These are phyloP conservation scores for Aporrectodea caliginosa DNA, from an alignment of 1,140 invertebrate species.

Conservation along the genomic window DNA sequence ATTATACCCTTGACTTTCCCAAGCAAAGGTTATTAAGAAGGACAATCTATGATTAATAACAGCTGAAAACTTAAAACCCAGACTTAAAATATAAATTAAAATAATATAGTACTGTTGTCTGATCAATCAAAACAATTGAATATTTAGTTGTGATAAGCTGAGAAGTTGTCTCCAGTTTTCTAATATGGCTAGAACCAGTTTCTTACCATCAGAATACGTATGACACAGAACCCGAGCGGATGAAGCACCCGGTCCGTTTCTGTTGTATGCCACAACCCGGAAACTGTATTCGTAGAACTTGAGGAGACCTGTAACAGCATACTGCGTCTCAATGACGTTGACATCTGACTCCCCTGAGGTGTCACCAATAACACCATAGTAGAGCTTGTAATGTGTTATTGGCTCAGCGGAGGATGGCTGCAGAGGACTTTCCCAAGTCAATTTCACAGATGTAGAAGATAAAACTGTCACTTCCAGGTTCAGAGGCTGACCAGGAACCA, in stretches of 20 bases:
- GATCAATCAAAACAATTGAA: too few relatives aligned
- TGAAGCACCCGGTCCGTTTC: constrained; percentile 73
- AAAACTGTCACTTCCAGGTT: constrained; percentile 66
- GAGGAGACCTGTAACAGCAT: constrained; percentile 64
- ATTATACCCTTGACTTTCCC: too few relatives aligned
- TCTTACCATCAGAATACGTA: constrained; percentile 68
- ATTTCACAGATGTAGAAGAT: constrained; percentile 65
- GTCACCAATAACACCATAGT: constrained; percentile 67
- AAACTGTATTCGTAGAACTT: constrained; percentile 77
- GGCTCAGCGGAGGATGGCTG: constrained; percentile 43
- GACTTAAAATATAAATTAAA: too few relatives aligned
- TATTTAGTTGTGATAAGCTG: too few relatives aligned
- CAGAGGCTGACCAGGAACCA: constrained; percentile 71
- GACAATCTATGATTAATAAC: too few relatives aligned
- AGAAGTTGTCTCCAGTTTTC: too few relatives aligned
- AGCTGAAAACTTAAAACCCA: too few relatives aligned
- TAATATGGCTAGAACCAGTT: constrained; percentile 22
- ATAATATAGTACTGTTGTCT: too few relatives aligned
- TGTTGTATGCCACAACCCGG: constrained; percentile 75
- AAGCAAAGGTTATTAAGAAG: too few relatives aligned
- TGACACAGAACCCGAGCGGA: constrained; percentile 70
- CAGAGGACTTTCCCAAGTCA: constrained; percentile 66
- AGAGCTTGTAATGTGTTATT: constrained; percentile 65
- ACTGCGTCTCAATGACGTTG: constrained; percentile 59
- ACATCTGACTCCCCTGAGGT: constrained; percentile 61